A percentile compares a stretch with the other conserved stretches of the same genome.
Conservation (phyloP, 2,888 invertebrate species). For the Himalopsyche japonica region DNA sequence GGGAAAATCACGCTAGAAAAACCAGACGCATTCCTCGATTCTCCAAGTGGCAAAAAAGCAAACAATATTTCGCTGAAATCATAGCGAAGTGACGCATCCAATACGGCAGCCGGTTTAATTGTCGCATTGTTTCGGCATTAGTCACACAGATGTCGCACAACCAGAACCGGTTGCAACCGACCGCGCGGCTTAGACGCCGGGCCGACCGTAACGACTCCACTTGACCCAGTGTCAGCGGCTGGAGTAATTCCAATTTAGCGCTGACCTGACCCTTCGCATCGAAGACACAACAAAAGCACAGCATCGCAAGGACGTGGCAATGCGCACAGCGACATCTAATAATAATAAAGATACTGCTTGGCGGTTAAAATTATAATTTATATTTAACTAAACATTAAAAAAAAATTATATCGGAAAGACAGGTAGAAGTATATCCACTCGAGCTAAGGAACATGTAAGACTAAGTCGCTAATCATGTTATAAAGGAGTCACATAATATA, state of each 20-base stretch:
- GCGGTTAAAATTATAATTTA: too few species aligned
- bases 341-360: not conserved
- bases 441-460: too few species aligned
- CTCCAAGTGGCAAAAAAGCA: too few species aligned
- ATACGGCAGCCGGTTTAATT: not conserved
- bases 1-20: too few species aligned
- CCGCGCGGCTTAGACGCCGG: not conserved
- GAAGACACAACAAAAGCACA: not conserved
- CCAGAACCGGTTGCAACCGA: not conserved
- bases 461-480: too few species aligned
- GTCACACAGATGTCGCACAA: not conserved
- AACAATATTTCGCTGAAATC: too few species aligned
- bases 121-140: not conserved
- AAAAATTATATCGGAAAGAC: too few species aligned
- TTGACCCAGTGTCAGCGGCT: not conserved
- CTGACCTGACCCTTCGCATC: not conserved
- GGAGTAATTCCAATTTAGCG: not conserved
- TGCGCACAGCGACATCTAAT: not conserved
- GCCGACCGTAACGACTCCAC: not conserved
- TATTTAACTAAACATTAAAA: too few species aligned
- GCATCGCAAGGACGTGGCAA: not conserved
- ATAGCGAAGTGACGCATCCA: too few species aligned
- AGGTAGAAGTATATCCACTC: too few species aligned
- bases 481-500: too few species aligned
- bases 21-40: too few species aligned